Evolutionary conservation across 1,140 invertebrate species (phyloP).

Genomic region (Linepithema humile): DNA sequence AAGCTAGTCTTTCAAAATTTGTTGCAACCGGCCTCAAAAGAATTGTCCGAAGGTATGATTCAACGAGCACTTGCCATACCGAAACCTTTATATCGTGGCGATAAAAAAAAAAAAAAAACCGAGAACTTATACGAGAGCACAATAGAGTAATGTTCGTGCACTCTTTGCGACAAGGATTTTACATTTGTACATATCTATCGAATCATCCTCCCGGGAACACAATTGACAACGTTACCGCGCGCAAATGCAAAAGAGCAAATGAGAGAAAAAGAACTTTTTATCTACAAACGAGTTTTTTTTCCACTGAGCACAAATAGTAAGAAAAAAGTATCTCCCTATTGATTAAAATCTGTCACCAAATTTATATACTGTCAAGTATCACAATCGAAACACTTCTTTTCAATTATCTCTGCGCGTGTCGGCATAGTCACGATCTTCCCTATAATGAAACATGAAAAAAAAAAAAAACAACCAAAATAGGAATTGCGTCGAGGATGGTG

Average conservation of each 20-base stretch:
- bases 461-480: conserved; percentile 53
- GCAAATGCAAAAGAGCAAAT: conserved; percentile 13
- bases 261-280: conserved; percentile 52
- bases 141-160: conserved; percentile 39
- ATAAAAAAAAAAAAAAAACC: too few relatives aligned
- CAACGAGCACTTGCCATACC: conserved; percentile 50
- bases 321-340: conserved; percentile 12
- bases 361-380: conserved; percentile 28
- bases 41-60: conserved; percentile 33
- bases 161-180: conserved; percentile 62
- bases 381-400: conserved; percentile 26
- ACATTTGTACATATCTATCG: conserved; percentile 63
- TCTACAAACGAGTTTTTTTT: conserved; percentile 54
- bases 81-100: conserved; percentile 43
- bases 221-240: conserved; percentile 52
- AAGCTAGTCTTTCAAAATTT: conserved; percentile 21
- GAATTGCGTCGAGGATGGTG: conserved; percentile 70
- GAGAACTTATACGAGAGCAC: conserved; percentile 20
- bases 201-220: conserved; percentile 19
- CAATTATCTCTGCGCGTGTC: conserved; percentile 57
- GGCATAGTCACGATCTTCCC: conserved; percentile 70
- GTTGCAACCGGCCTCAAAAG: conserved; percentile 10
- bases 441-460: conserved; percentile 43
- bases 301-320: conserved; percentile 38
- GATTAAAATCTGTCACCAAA: conserved; percentile 46